Evolutionary conservation across 2,797 vertebrate genomes (phyloP).

Genomic region (Phrynocephalus guinanensis): DNA sequence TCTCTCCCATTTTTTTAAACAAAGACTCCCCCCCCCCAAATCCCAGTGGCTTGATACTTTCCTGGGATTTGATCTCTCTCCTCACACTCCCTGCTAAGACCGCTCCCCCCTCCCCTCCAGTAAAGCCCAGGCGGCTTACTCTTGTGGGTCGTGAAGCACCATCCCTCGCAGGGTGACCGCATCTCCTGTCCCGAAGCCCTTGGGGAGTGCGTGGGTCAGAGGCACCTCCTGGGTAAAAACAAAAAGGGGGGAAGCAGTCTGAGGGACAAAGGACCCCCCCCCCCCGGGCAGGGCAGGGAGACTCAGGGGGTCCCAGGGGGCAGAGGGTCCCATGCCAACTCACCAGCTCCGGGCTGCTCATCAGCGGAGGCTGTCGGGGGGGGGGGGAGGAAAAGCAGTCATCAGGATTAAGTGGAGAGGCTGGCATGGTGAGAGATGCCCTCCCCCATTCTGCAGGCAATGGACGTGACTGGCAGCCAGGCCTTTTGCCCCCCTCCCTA

Average conservation of each 20-base stretch:
- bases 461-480: background rate
- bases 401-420: background rate
- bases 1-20: too few relatives aligned
- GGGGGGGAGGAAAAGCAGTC: background rate
- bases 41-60: too few relatives aligned
- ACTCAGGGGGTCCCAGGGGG: too few relatives aligned
- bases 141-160: background rate
- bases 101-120: background rate
- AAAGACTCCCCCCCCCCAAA: too few relatives aligned
- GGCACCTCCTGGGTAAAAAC: background rate
- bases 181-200: background rate
- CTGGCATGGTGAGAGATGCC: too few relatives aligned
- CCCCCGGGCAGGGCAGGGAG: too few relatives aligned
- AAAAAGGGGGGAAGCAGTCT: background rate
- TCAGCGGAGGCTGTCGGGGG: conserved; percentile 55
- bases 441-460: too few relatives aligned
- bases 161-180: background rate
- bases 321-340: conserved; percentile 36
- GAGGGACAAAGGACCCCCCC: background rate
- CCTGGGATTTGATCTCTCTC: too few relatives aligned
- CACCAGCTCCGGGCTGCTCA: conserved; percentile 55
- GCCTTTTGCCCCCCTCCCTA: too few relatives aligned
- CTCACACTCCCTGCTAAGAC: too few relatives aligned
- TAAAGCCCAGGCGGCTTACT: background rate
- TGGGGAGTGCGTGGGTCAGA: background rate